A percentile compares a stretch with the other conserved stretches of the same genome.
These are phyloP conservation scores for Alouatta palliata DNA, from an alignment of 2,113 vertebrate genomes.

Conservation along the genomic window DNA sequence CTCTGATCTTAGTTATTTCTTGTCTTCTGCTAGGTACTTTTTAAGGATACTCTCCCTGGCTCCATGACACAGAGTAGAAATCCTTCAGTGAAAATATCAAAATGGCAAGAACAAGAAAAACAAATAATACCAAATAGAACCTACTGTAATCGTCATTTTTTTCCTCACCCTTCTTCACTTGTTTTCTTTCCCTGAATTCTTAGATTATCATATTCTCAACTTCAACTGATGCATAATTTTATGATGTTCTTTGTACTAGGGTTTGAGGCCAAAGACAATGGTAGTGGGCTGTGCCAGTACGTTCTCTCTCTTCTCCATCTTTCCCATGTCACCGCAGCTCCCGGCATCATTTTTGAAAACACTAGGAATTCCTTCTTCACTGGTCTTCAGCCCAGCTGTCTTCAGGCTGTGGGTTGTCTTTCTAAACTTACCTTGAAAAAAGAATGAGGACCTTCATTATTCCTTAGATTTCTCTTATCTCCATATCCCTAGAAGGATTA, in stretches of 20 bases:
- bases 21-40: background rate
- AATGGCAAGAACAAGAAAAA: constrained; percentile 15
- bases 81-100: constrained; percentile 19
- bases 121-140: background rate
- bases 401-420: background rate
- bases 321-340: background rate
- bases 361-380: background rate
- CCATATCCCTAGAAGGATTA: background rate
- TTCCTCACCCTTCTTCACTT: background rate
- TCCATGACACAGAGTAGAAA: background rate
- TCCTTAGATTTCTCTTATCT: background rate
- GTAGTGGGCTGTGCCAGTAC: background rate
- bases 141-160: background rate
- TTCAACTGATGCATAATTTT: background rate
- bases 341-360: background rate
- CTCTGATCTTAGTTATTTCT: too few species aligned
- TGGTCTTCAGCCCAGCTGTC: background rate
- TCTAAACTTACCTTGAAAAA: background rate
- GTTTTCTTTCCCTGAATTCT: background rate
- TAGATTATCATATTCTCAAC: background rate
- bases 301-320: background rate
- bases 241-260: background rate
- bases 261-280: background rate
- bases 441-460: background rate
- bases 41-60: background rate